These are phyloP conservation scores for Drosophila lacertosa DNA, from an alignment of 1,140 invertebrate species.

Conservation along the genomic window DNA sequence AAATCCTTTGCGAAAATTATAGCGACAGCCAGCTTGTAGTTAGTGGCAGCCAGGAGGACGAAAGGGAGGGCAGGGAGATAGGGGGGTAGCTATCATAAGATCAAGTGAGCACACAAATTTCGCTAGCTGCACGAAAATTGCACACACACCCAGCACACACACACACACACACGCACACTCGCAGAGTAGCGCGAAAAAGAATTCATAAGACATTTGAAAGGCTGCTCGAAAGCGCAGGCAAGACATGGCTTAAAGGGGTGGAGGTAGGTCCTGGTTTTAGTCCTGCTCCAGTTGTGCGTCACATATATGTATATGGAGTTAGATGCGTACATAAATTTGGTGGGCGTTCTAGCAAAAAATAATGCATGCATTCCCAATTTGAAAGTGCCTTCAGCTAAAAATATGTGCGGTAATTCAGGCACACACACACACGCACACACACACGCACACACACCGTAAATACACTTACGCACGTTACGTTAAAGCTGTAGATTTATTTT, in stretches of 20 bases:
- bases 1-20: constrained; percentile 82
- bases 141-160: constrained; percentile 39
- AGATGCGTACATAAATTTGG: constrained; percentile 62
- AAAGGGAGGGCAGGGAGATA: neutral
- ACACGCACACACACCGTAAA: constrained; percentile 6
- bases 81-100: constrained; percentile 65
- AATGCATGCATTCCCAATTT: constrained; percentile 72
- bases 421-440: constrained; percentile 6
- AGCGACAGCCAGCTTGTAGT: constrained; percentile 80
- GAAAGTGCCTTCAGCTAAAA: constrained; percentile 64
- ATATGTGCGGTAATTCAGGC: constrained; percentile 68
- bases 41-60: constrained; percentile 58
- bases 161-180: constrained; percentile 22
- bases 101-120: constrained; percentile 70
- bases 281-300: constrained; percentile 21
- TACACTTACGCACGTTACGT: constrained; percentile 43
- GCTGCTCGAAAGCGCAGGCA: constrained; percentile 24
- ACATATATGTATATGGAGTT: constrained; percentile 8
- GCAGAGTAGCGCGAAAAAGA: constrained; percentile 61
- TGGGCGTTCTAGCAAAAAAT: constrained; percentile 57
- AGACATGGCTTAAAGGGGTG: constrained; percentile 20
- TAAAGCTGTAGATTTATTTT: constrained; percentile 41
- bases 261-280: constrained; percentile 13
- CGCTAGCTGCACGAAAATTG: constrained; percentile 66
- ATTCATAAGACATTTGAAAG: constrained; percentile 74